Evolutionary conservation across 2,113 vertebrate species (phyloP).

Genomic region (Piprites chloris): DNA sequence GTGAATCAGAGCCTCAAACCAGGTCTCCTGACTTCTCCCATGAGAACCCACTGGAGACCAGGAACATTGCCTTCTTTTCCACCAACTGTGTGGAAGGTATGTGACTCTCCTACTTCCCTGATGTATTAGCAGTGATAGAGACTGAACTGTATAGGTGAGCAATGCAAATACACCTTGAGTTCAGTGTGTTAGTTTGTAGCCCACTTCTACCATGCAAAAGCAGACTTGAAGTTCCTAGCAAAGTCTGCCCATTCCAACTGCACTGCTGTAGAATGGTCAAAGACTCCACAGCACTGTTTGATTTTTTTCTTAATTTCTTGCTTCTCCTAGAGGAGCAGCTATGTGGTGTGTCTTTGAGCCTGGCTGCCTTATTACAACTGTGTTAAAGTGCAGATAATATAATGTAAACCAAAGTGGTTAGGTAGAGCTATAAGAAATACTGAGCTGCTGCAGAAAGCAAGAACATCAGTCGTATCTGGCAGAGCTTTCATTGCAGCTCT

Average conservation of each 20-base stretch:
- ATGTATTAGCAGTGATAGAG: neutral
- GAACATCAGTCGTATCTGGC: neutral
- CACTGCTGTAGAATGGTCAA: neutral
- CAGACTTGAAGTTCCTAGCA: neutral
- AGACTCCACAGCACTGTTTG: neutral
- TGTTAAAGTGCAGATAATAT: neutral
- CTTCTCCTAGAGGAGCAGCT: neutral
- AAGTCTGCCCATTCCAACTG: neutral
- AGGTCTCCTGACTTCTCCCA: conserved; percentile 82
- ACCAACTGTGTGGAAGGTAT: conserved; percentile 85
- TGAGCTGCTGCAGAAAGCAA: neutral
- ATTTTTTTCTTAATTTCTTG: neutral
- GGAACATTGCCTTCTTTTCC: conserved; percentile 85
- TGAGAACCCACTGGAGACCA: conserved; percentile 80
- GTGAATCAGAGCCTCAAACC: conserved; percentile 83
- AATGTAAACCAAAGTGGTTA: neutral
- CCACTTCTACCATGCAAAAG: neutral
- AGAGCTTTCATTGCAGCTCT: neutral
- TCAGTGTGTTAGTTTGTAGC: neutral
- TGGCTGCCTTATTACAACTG: neutral
- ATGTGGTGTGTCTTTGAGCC: rapidly evolving
- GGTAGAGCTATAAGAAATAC: neutral
- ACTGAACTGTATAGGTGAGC: neutral
- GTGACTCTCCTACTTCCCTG: neutral
- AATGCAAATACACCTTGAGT: too few species aligned